These are phyloP conservation scores for Tortricodes alternella DNA, from an alignment of 2,888 invertebrate genomes.

Conservation along the genomic window DNA sequence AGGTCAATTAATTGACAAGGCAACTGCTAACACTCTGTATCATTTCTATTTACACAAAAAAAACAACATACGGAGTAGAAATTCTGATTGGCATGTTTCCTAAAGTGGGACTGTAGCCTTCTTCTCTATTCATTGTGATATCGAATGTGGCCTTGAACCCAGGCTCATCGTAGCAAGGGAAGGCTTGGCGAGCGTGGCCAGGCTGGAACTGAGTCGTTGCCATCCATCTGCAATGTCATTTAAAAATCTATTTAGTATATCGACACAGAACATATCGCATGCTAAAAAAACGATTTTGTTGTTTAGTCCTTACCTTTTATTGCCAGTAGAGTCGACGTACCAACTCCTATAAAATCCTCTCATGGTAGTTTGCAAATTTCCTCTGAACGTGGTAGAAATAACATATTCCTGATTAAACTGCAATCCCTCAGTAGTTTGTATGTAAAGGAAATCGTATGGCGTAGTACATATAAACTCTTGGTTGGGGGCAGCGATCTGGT, in stretches of 20 bases:
- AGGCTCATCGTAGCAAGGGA: slow-evolving; percentile 95
- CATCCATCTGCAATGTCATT: slow-evolving; percentile 86
- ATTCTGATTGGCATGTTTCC: slow-evolving; percentile 86
- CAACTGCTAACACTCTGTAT: no score
- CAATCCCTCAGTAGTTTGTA: slow-evolving; percentile 44
- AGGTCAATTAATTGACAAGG: no score
- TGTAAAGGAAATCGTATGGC: slow-evolving; percentile 56
- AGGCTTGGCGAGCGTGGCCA: slow-evolving; percentile 89
- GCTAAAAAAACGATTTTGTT: no score
- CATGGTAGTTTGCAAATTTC: slow-evolving; percentile 86
- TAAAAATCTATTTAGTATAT: background rate
- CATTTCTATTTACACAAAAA: no score
- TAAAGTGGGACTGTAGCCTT: slow-evolving; percentile 73
- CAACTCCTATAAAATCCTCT: slow-evolving; percentile 92
- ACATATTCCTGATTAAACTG: slow-evolving; percentile 73
- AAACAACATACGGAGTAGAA: slow-evolving; percentile 45
- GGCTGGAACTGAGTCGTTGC: slow-evolving; percentile 92
- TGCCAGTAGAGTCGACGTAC: slow-evolving; percentile 84
- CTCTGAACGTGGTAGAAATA: slow-evolving; percentile 85
- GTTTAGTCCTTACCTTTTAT: slow-evolving; percentile 66
- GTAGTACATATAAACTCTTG: slow-evolving; percentile 51
- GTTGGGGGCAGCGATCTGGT: slow-evolving; percentile 40
- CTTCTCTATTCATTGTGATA: slow-evolving; percentile 84
- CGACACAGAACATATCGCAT: background rate
- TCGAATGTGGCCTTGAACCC: slow-evolving; percentile 89